phyloP scores from a whole-genome alignment of 2,888 invertebrate genomes.

The Ramazzottius varieornatus region DNA sequence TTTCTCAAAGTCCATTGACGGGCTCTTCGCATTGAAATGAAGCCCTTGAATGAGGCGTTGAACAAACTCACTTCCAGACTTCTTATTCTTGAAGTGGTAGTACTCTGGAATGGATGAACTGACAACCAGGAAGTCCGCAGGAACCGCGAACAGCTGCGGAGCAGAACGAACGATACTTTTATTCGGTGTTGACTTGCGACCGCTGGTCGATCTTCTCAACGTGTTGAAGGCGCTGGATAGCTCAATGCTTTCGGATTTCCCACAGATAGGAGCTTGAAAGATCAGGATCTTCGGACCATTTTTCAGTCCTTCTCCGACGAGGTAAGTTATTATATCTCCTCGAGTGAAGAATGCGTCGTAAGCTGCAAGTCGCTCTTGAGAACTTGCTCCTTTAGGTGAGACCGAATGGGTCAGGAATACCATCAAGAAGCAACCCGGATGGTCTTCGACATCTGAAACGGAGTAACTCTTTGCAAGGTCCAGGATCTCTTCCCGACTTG shows the following conservation, averaged over 20 bases:
- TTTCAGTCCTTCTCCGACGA: neutral
- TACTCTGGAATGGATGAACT: neutral
- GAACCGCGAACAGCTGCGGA: too few relatives aligned
- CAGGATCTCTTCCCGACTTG: neutral
- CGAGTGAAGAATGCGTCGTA: neutral
- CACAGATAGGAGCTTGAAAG: neutral
- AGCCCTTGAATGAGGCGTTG: neutral
- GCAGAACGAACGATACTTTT: too few relatives aligned
- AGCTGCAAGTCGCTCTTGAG: neutral
- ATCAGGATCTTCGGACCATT: neutral
- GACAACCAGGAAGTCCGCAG: neutral
- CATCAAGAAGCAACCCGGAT: neutral
- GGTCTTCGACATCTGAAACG: neutral
- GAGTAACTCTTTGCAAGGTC: neutral
- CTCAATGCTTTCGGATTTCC: too few relatives aligned
- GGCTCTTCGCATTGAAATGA: neutral
- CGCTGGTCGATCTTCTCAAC: too few relatives aligned
- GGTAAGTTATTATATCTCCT: neutral
- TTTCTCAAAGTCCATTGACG: neutral
- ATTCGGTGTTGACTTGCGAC: too few relatives aligned
- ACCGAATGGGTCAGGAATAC: neutral
- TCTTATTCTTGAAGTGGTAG: neutral
- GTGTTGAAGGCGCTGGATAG: too few relatives aligned
- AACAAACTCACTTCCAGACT: neutral
- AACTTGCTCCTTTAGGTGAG: neutral